These are phyloP conservation scores for Homarus gammarus DNA, from an alignment of 2,888 invertebrate genomes.

Conservation along the genomic window DNA sequence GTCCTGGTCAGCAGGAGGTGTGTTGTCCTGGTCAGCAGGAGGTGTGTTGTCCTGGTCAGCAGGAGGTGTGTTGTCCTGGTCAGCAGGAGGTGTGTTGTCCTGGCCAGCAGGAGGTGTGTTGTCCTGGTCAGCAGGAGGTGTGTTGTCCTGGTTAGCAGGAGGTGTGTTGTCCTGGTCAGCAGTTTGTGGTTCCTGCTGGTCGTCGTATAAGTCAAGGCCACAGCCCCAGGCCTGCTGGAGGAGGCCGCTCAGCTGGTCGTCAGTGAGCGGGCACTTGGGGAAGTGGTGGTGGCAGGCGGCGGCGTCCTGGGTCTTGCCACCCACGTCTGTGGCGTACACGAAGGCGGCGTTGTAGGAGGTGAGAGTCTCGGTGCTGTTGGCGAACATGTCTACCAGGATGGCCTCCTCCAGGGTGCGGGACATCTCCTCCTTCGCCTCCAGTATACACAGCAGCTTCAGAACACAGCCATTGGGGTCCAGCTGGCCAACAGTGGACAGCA, in stretches of 20 bases:
- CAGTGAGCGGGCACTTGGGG: slow-evolving; percentile 26
- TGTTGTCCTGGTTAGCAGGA: not conserved
- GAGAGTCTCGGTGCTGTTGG: slow-evolving; percentile 24
- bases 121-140: no score
- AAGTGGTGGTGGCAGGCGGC: slow-evolving; percentile 9
- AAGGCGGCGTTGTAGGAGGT: slow-evolving; percentile 47
- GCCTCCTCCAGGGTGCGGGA: slow-evolving; percentile 43
- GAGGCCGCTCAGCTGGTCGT: not conserved
- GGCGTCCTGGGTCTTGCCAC: not conserved
- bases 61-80: no score
- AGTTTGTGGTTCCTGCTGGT: not conserved
- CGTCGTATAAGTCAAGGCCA: not conserved
- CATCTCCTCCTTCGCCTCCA: slow-evolving; percentile 17
- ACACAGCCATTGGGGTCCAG: slow-evolving; percentile 58
- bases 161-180: not conserved
- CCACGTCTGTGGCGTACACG: slow-evolving; percentile 44
- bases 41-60: no score
- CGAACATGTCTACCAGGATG: slow-evolving; percentile 41
- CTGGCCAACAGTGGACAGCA: slow-evolving; percentile 44
- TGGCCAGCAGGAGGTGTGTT: no score
- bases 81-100: no score
- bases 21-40: not conserved
- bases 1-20: not conserved
- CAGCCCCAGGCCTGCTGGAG: slow-evolving; percentile 18
- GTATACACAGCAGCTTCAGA: slow-evolving; percentile 56